These are phyloP conservation scores for Cotesia congregata DNA, from an alignment of 2,888 invertebrate genomes.

Conservation along the genomic window DNA sequence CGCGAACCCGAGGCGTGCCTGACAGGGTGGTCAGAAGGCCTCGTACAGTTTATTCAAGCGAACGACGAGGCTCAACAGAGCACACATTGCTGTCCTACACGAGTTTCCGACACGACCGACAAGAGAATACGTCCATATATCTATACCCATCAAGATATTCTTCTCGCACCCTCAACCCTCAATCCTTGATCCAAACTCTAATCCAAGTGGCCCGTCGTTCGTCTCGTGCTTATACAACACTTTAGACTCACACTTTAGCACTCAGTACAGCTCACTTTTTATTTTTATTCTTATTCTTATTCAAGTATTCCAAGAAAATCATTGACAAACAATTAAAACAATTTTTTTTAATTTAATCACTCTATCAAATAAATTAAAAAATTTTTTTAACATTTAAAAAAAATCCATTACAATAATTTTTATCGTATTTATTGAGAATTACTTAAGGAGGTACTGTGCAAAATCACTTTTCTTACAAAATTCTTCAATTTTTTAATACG, in stretches of 20 bases:
- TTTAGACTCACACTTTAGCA: conserved; percentile 35
- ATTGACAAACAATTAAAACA: too few relatives aligned
- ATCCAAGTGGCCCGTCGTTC: conserved; percentile 38
- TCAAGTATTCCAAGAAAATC: too few relatives aligned
- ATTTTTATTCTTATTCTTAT: too few relatives aligned
- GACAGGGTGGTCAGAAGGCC: conserved; percentile 58
- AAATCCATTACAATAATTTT: too few relatives aligned
- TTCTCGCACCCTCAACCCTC: conserved; percentile 41
- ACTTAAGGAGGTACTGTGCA: too few relatives aligned
- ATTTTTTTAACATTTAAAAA: too few relatives aligned
- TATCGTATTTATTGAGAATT: too few relatives aligned
- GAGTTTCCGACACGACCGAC: conserved; percentile 16
- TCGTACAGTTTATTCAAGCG: conserved; percentile 57
- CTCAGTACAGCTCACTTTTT: too few relatives aligned
- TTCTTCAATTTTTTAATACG: too few relatives aligned
- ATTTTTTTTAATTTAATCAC: too few relatives aligned
- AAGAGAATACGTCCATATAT: background rate
- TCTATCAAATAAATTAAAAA: too few relatives aligned
- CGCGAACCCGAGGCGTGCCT: conserved; percentile 53
- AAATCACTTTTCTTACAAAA: too few relatives aligned
- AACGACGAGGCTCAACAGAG: conserved; percentile 54
- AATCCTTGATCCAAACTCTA: conserved; percentile 37
- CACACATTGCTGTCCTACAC: conserved; percentile 45
- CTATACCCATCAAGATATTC: conserved; percentile 13
- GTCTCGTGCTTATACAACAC: conserved; percentile 47